Conservation (phyloP, 2,113 vertebrate species). For the Saccopteryx bilineata region DNA sequence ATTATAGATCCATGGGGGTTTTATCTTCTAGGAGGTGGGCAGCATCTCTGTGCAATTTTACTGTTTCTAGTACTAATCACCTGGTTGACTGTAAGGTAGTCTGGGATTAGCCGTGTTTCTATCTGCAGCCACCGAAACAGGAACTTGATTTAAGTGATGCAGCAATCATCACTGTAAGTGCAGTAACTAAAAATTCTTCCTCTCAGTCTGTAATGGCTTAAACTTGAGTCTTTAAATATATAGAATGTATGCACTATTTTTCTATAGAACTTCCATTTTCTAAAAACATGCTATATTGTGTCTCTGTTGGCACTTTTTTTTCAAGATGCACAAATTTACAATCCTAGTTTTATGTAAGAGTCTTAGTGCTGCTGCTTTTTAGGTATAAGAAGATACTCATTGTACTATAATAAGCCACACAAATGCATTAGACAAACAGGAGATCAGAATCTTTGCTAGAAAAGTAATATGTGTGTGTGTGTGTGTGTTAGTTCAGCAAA, state of each 20-base stretch:
- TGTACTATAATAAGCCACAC: background rate
- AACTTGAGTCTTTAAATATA: constrained; percentile 19
- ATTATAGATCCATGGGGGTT: background rate
- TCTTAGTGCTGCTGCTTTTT: background rate
- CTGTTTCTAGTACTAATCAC: background rate
- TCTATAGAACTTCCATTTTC: background rate
- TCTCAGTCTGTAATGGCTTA: background rate
- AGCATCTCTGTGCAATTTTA: background rate
- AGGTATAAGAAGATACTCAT: background rate
- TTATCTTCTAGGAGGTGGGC: constrained; percentile 39
- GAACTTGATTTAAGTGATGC: background rate
- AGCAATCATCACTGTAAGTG: background rate
- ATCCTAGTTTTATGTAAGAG: background rate
- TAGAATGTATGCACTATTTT: background rate
- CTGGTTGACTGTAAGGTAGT: background rate
- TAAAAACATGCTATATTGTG: background rate
- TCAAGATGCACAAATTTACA: background rate
- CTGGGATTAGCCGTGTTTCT: background rate
- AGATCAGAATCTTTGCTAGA: background rate
- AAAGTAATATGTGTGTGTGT: background rate
- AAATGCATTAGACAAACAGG: background rate
- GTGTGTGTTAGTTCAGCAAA: background rate
- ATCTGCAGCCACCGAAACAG: background rate
- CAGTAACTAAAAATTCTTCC: background rate
- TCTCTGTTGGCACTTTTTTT: background rate